These are phyloP conservation scores for Carapus acus DNA, from an alignment of 2,797 vertebrate genomes.

Conservation along the genomic window DNA sequence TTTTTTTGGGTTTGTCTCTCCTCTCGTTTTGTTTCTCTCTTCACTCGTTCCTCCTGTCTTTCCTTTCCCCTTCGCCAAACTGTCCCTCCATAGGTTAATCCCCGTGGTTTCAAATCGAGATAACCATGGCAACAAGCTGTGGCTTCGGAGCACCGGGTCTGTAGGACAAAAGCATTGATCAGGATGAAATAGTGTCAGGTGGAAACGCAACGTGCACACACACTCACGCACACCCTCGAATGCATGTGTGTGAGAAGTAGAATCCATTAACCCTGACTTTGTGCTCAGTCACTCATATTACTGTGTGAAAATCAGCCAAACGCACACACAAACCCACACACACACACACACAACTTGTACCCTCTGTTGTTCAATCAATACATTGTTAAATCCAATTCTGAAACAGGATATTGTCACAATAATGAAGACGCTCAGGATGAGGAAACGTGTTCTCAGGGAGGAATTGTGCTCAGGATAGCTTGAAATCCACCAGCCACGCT, in stretches of 20 bases:
- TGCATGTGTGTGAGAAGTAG: constrained; percentile 11
- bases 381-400: constrained; percentile 20
- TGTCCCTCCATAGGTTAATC: constrained; percentile 68
- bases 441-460: background rate
- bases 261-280: constrained; percentile 12
- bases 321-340: constrained; percentile 7
- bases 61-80: constrained; percentile 30
- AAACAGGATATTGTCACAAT: constrained; percentile 12
- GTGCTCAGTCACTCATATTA: constrained; percentile 28
- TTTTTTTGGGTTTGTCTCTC: constrained; percentile 27
- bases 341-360: constrained; percentile 15
- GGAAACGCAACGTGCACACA: constrained; percentile 45
- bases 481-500: background rate
- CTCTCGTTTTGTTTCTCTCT: constrained; percentile 12
- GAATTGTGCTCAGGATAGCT: constrained; percentile 8
- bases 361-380: constrained; percentile 26
- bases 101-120: constrained; percentile 68
- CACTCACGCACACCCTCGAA: constrained; percentile 13
- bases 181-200: constrained; percentile 65
- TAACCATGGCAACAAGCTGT: constrained; percentile 76
- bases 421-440: background rate
- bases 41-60: background rate
- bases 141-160: constrained; percentile 56
- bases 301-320: constrained; percentile 31
- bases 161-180: constrained; percentile 69